Evolutionary conservation across 2,113 vertebrate species (phyloP).

Genomic region (Thinocorus orbignyianus): DNA sequence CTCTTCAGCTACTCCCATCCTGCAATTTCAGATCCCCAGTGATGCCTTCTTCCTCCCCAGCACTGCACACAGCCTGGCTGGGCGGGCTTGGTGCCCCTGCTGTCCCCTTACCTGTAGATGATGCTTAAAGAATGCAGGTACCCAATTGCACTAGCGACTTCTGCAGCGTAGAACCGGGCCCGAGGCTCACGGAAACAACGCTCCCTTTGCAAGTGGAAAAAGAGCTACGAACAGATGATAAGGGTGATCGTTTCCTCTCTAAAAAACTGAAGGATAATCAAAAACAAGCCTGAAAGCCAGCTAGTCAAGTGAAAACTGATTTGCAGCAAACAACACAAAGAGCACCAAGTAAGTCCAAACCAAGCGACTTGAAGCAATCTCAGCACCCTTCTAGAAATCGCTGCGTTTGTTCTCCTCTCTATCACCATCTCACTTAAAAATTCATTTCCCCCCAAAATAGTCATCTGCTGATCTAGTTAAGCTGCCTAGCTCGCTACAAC

Average conservation of each 20-base stretch:
- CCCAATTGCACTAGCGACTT: constrained; percentile 93
- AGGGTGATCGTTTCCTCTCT: not conserved
- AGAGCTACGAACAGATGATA: constrained; percentile 76
- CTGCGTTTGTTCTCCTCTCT: not conserved
- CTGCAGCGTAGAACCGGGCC: constrained; percentile 91
- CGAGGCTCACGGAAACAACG: constrained; percentile 91
- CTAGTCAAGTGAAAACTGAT: not conserved
- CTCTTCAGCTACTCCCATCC: not conserved
- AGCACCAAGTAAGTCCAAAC: not conserved
- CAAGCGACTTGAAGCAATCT: not conserved
- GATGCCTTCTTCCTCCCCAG: not conserved
- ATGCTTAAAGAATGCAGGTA: constrained; percentile 97
- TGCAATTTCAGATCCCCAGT: not conserved
- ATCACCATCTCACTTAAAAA: not conserved
- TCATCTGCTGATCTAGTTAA: not conserved
- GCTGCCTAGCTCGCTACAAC: not conserved
- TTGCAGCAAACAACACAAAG: not conserved
- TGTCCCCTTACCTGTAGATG: constrained; percentile 87
- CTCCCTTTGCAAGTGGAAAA: constrained; percentile 96
- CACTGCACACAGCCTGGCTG: not conserved
- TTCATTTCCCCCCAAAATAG: rapidly evolving
- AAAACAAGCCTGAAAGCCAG: not conserved
- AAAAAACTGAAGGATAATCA: not conserved
- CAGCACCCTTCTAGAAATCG: not conserved
- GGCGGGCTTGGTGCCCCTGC: not conserved